Evolutionary conservation across 2,797 vertebrate species (phyloP).

Genomic region (Tangara arthus): DNA sequence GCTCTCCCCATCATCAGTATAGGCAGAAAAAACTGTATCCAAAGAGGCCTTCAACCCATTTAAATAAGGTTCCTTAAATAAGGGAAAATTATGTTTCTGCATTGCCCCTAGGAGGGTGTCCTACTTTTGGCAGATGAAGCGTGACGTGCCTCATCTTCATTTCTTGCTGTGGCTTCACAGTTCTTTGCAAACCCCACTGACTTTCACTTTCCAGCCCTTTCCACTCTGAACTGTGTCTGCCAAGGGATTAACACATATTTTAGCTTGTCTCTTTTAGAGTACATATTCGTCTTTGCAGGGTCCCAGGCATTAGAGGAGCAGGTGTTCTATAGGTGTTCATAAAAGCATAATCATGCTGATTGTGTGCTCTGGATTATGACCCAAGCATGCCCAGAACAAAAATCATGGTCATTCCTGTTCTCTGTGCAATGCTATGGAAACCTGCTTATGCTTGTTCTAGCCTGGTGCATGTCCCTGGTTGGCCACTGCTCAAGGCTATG

Average conservation of each 20-base stretch:
- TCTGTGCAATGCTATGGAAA: background rate
- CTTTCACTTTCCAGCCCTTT: background rate
- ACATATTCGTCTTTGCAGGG: background rate
- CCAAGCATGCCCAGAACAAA: background rate
- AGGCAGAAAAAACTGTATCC: background rate
- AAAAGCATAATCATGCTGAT: background rate
- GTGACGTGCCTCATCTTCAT: background rate
- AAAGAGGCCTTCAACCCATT: background rate
- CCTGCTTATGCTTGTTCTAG: background rate
- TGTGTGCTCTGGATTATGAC: background rate
- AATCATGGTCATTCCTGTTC: rapidly evolving
- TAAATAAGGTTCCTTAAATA: background rate
- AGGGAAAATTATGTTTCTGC: background rate
- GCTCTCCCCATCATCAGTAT: background rate
- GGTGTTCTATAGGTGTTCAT: background rate
- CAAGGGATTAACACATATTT: background rate
- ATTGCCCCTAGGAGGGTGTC: background rate
- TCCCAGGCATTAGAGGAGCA: background rate
- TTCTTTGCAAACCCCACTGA: background rate
- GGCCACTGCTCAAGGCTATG: background rate
- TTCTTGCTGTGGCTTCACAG: background rate
- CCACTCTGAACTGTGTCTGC: background rate
- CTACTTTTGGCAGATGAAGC: background rate
- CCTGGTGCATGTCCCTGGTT: background rate
- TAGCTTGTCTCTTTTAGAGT: background rate